These are phyloP conservation scores for Phrynosoma blainvillii DNA, from an alignment of 2,113 vertebrate species.

Conservation along the genomic window DNA sequence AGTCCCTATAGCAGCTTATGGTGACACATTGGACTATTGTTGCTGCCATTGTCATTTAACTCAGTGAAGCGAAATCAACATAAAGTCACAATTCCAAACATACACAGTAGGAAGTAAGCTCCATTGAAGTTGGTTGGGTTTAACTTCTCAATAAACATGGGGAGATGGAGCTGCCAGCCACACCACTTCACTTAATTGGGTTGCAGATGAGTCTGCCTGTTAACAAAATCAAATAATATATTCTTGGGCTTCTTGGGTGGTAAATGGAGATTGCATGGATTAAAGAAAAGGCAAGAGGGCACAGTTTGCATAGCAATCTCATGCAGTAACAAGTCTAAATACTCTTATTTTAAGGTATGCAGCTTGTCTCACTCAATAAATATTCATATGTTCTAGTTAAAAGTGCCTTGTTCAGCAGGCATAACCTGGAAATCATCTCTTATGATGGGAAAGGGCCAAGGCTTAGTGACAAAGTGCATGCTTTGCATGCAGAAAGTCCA, in stretches of 20 bases:
- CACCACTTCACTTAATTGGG: constrained; percentile 2
- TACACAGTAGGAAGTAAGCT: constrained; percentile 8
- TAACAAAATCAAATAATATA: constrained; percentile 3
- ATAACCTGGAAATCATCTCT: neutral
- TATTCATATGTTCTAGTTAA: neutral
- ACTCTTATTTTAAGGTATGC: neutral
- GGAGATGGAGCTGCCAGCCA: constrained; percentile 8
- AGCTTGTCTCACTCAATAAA: neutral
- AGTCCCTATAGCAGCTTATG: neutral
- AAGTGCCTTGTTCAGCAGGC: constrained; percentile 1
- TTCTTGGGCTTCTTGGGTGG: constrained; percentile 21
- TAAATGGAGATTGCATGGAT: constrained; percentile 12
- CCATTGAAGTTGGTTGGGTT: constrained; percentile 26
- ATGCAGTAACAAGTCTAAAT: neutral
- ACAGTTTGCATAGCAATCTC: neutral
- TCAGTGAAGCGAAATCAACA: constrained; percentile 27
- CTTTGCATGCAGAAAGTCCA: neutral
- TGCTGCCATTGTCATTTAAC: constrained; percentile 24
- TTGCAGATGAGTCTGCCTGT: constrained; percentile 8
- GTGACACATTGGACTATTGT: constrained; percentile 13
- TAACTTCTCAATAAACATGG: constrained; percentile 18
- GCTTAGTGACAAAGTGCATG: neutral
- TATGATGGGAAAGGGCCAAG: neutral
- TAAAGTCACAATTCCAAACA: constrained; percentile 16
- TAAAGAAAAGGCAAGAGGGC: neutral